phyloP scores from a whole-genome alignment of 2,113 vertebrate genomes.

The Arothron firmamentum region DNA sequence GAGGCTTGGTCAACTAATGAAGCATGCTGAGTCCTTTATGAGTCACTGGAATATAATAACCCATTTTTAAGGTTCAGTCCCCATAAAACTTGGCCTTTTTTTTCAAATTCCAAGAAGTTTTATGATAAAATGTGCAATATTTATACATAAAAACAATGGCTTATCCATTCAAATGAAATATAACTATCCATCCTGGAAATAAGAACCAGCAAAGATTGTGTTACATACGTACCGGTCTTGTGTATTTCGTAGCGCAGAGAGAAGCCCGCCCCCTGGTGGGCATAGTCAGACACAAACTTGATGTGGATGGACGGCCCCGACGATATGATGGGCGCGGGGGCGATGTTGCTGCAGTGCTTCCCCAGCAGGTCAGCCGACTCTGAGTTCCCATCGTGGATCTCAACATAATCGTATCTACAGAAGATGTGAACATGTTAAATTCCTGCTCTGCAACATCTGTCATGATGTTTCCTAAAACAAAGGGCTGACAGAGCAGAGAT shows the following conservation, averaged over 20 bases:
- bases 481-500: no score
- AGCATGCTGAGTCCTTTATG: conserved; percentile 42
- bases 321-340: conserved; percentile 93
- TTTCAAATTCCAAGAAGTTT: neutral
- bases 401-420: conserved; percentile 92
- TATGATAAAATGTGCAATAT: no score
- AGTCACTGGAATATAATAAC: conserved; percentile 37
- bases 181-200: neutral
- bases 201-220: neutral
- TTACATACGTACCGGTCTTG: conserved; percentile 85
- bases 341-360: conserved; percentile 97
- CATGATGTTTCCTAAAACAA: no score
- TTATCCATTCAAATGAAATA: neutral
- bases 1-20: conserved; percentile 54
- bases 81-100: conserved; percentile 6
- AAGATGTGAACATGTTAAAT: conserved; percentile 17
- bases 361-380: conserved; percentile 88
- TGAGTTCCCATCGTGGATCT: conserved; percentile 92
- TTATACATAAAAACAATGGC: no score
- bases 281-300: conserved; percentile 95
- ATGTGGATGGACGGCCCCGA: conserved; percentile 90
- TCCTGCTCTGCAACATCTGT: neutral
- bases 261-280: conserved; percentile 96
- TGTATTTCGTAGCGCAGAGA: conserved; percentile 97
- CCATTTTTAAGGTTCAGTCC: conserved; percentile 27